phyloP scores from a whole-genome alignment of 2,888 invertebrate genomes.

The Phymatocera aterrima region DNA sequence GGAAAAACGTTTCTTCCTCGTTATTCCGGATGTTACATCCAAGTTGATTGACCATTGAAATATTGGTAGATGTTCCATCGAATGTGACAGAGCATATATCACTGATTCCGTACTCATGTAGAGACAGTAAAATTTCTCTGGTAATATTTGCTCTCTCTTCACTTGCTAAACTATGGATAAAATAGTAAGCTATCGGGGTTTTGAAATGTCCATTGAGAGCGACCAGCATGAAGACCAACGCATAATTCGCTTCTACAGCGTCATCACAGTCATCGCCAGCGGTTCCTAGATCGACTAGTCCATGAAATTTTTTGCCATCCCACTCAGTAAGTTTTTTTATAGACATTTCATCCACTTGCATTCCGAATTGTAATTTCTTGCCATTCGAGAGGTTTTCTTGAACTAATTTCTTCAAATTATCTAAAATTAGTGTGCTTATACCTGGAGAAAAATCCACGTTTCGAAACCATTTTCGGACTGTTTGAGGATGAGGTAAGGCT shows the following conservation, averaged over 20 bases:
- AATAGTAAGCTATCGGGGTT: slow-evolving; percentile 62
- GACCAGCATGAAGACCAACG: slow-evolving; percentile 59
- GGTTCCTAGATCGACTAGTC: slow-evolving; percentile 61
- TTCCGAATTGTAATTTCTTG: slow-evolving; percentile 46
- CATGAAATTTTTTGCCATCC: slow-evolving; percentile 61
- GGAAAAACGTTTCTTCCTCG: slow-evolving; percentile 7
- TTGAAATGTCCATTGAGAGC: slow-evolving; percentile 59
- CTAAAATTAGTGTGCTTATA: slow-evolving; percentile 36
- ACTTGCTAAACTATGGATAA: slow-evolving; percentile 57
- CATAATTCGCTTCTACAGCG: slow-evolving; percentile 56
- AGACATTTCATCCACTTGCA: slow-evolving; percentile 46
- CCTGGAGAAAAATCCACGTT: slow-evolving; percentile 46
- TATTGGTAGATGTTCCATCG: slow-evolving; percentile 59
- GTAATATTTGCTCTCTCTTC: slow-evolving; percentile 56
- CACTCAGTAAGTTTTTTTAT: slow-evolving; percentile 55
- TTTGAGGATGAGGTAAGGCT: slow-evolving; percentile 51
- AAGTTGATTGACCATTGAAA: slow-evolving; percentile 51
- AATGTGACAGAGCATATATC: slow-evolving; percentile 58
- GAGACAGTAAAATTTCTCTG: slow-evolving; percentile 52
- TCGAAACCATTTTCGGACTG: no score
- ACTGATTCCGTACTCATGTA: slow-evolving; percentile 54
- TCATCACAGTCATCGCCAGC: slow-evolving; percentile 54
- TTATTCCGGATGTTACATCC: slow-evolving; percentile 47
- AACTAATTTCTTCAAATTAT: slow-evolving; percentile 43
- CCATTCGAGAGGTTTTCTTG: slow-evolving; percentile 45